Percentiles rank a stretch among this genome's conserved stretches.
Evolutionary conservation across 1,140 invertebrate species (phyloP).

Genomic region (Physella acuta): DNA sequence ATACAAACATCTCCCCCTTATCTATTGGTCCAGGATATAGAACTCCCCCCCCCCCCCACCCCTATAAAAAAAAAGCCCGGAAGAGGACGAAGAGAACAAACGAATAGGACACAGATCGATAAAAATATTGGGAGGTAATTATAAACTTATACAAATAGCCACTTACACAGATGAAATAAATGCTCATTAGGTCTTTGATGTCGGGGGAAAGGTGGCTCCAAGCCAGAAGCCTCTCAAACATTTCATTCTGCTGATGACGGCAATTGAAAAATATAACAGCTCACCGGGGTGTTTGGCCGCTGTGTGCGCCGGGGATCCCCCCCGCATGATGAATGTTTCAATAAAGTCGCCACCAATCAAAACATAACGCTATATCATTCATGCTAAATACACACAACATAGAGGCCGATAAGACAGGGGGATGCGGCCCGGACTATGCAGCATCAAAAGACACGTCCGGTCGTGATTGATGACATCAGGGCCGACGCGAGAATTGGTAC

Average conservation of each 20-base stretch:
- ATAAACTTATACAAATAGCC: conserved; percentile 15
- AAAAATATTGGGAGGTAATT: conserved; percentile 13
- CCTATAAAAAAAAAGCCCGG: too few species aligned
- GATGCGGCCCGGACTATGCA: too few species aligned
- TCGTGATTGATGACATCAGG: too few species aligned
- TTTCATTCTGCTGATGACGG: neutral
- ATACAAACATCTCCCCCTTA: too few species aligned
- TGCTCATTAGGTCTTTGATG: conserved; percentile 8
- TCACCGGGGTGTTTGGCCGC: conserved; percentile 9
- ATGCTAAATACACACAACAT: neutral
- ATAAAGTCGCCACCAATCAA: conserved; percentile 15
- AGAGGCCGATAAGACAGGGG: too few species aligned
- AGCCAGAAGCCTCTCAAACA: conserved; percentile 22
- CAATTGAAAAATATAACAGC: conserved; percentile 14
- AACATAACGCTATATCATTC: conserved; percentile 14
- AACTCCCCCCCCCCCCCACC: too few species aligned
- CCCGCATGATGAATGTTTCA: conserved; percentile 21
- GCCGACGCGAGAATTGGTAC: too few species aligned
- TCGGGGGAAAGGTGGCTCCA: conserved; percentile 14
- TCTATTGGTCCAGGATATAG: too few species aligned
- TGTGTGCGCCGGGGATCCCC: neutral
- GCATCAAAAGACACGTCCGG: too few species aligned
- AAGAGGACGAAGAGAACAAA: too few species aligned
- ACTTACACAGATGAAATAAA: conserved; percentile 5
- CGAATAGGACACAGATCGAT: too few species aligned